Evolutionary conservation across 2,113 vertebrate species (phyloP).

Genomic region (Macroglossus sobrinus): DNA sequence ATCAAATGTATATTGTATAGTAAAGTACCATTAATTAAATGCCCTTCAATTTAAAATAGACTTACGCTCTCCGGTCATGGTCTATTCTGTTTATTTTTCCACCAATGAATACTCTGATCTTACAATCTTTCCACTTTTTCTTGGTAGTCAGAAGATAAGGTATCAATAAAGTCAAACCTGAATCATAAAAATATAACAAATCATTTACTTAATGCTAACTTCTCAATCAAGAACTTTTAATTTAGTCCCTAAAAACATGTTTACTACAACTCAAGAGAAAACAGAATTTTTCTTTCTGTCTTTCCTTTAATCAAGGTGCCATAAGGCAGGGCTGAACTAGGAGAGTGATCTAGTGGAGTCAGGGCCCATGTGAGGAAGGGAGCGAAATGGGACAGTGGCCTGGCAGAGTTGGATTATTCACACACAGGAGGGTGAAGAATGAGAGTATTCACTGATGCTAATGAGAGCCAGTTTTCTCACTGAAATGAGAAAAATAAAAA

Average conservation of each 20-base stretch:
- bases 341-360: neutral
- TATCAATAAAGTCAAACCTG: slow-evolving; percentile 95
- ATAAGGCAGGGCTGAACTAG: neutral
- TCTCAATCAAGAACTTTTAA: slow-evolving; percentile 21
- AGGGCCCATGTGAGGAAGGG: neutral
- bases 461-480: neutral
- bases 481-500: neutral
- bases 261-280: neutral
- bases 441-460: neutral
- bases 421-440: neutral
- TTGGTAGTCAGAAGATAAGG: slow-evolving; percentile 96
- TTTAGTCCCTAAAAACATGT: neutral
- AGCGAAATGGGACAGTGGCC: neutral
- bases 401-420: neutral
- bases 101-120: slow-evolving; percentile 89
- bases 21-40: slow-evolving; percentile 7
- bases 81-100: slow-evolving; percentile 98
- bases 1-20: neutral
- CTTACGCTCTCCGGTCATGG: slow-evolving; percentile 98
- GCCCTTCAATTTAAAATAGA: slow-evolving; percentile 55
- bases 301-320: neutral
- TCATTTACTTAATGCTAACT: neutral
- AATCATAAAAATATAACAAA: slow-evolving; percentile 62
- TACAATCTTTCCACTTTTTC: slow-evolving; percentile 89
- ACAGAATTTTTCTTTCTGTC: neutral